Base-by-base conservation (phyloP, 1,140 invertebrate species). In the Aporrectodea caliginosa region DNA sequence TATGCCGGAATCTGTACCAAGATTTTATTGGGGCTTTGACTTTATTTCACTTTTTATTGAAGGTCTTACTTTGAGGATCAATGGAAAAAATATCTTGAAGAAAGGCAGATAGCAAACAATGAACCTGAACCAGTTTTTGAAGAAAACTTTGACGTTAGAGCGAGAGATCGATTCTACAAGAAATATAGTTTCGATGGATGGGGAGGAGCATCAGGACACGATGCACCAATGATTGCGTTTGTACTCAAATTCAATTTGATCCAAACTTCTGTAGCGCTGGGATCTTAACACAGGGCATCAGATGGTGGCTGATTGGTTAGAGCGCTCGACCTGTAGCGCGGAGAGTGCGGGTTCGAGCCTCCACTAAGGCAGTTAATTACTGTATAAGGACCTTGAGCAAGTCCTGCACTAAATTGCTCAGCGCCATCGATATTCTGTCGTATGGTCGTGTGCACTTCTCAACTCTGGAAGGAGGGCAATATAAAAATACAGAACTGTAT, bases 221-320 rank as follows among this genome's bases (percentile, higher is more conserved):
- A 88, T 81, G 85, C 87, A 29, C 84, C 86, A 14, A 86, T 88
- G 83, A 88, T 88, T 76, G 87, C 87, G 81, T 88, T 81, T 76
- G 84, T 83, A 70, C 69, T 35, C 0, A n/a, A n/a, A n/a, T n/a
- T n/a, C n/a, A n/a, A 70, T 33, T 14, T 35, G 30, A 22, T 77
- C 22, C 43, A 58, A 35, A 72, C 33, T 31, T 77, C 16, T 14
- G n/a, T 35, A n/a, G 22, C 27, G 30, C n/a, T 22, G 31, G n/a
- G n/a, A n/a, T n/a, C n/a, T n/a, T n/a, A n/a, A n/a, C n/a, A n/a
- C n/a, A n/a, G n/a, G n/a, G n/a, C n/a, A n/a, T n/a, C n/a, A n/a
- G n/a, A n/a, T n/a, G n/a, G n/a, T n/a, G n/a, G n/a, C n/a, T n/a
- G n/a, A n/a, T n/a, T n/a, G n/a, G n/a, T n/a, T n/a, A n/a, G n/a